Conservation (phyloP, 2,797 vertebrate genomes). For the Pagetopsis macropterus region DNA sequence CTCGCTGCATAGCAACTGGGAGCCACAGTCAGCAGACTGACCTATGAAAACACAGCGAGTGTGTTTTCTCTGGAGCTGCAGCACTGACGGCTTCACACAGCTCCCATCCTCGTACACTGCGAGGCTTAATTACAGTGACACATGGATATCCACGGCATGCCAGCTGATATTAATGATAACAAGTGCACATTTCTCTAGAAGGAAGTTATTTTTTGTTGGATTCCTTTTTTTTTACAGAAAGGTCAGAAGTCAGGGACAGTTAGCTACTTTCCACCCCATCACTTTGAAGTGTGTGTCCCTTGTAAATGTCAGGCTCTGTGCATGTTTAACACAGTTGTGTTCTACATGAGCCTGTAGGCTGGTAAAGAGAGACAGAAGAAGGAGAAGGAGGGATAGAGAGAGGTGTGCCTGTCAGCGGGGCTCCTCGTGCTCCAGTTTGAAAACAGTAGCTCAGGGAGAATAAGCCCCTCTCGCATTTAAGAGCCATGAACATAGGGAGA, state of each 20-base stretch:
- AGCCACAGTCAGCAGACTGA: constrained; percentile 67
- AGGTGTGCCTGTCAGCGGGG: constrained; percentile 66
- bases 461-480: constrained; percentile 60
- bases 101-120: constrained; percentile 43
- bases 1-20: constrained; percentile 77
- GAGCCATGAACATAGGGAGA: constrained; percentile 57
- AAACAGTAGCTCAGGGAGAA: constrained; percentile 74
- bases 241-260: constrained; percentile 34
- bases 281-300: neutral
- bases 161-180: constrained; percentile 46
- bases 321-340: constrained; percentile 12
- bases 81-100: constrained; percentile 54
- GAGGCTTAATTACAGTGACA: constrained; percentile 65
- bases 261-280: constrained; percentile 12
- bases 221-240: constrained; percentile 17
- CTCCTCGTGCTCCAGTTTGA: constrained; percentile 77
- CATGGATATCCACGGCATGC: constrained; percentile 53
- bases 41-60: constrained; percentile 73
- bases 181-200: constrained; percentile 41
- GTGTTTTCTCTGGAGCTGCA: constrained; percentile 51
- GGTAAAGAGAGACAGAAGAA: constrained; percentile 7
- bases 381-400: neutral
- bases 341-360: neutral
- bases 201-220: constrained; percentile 21
- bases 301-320: constrained; percentile 1